Evolutionary conservation across 1,140 invertebrate species (phyloP).

Genomic region (Zophobas atratus): DNA sequence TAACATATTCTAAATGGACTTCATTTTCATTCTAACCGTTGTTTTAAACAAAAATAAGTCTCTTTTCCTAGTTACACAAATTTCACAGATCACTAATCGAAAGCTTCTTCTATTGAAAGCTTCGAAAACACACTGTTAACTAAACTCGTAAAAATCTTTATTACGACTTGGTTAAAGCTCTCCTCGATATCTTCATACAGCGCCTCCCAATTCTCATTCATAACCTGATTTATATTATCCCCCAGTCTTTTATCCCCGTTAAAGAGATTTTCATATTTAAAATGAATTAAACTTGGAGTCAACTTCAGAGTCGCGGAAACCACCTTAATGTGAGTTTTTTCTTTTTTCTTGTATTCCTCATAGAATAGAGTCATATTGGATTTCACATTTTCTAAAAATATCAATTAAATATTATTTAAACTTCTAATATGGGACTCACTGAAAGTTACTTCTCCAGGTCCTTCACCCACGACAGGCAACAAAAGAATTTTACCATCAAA

Average conservation of each 20-base stretch:
- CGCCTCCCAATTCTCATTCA: conserved; percentile 28
- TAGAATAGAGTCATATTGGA: too few species aligned
- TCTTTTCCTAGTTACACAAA: too few species aligned
- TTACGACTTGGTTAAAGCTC: not conserved
- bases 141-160: too few species aligned
- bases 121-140: too few species aligned
- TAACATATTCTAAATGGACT: too few species aligned
- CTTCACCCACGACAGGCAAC: not conserved
- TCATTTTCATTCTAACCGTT: too few species aligned
- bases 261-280: conserved; percentile 18
- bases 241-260: conserved; percentile 13
- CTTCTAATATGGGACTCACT: not conserved
- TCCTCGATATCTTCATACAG: not conserved
- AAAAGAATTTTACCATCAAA: conserved; percentile 6
- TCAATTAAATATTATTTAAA: not conserved
- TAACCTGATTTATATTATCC: not conserved
- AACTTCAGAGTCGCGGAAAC: not conserved
- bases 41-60: too few species aligned
- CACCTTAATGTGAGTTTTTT: conserved; percentile 12
- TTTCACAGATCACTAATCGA: too few species aligned
- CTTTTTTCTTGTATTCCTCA: conserved; percentile 5
- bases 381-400: not conserved
- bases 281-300: not conserved
- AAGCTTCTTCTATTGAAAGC: too few species aligned
- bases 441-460: not conserved